Evolutionary conservation across 2,113 vertebrate species (phyloP), one percentile per base, ranked within the genome.

Genomic region (Copsychus sechellarum): DNA sequence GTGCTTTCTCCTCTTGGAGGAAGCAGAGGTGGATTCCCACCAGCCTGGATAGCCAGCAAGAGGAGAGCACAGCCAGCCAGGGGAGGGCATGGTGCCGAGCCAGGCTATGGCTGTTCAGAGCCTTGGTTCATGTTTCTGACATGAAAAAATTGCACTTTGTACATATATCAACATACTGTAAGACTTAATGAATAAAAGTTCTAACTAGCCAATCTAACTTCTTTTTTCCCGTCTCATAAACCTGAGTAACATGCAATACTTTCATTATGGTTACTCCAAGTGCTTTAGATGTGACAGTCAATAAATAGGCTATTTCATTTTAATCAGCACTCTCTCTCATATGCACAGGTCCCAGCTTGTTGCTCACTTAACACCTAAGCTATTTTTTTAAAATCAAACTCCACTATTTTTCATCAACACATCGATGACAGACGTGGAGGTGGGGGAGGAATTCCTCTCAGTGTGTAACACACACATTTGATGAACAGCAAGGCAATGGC

Each of bases 361-460:
- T 87, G 71, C 88, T 95, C 71, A 47, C 71, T 93, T 92, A 92
- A 81, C 54, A 89, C 62, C 48, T 72, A 60, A 45, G 20, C 7
- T 76, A 5, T 57, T 79, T 82, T 80, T 76, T 42, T 0, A 6
- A 81, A 87, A 45, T 72, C 40, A 36, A 80, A 64, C 38, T 86
- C 51, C 28, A 33, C 11, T n/a, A 60, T 67, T 93, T 93, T 95
- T 83, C 82, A 93, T 88, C 82, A 93, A 43, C 64, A 9, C 33
- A 5, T 9, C 8, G 71, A 82, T 86, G 88, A 94, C 72, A 96
- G 88, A 92, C 45, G 8, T 4, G 31, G 29, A 62, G 70, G 23
- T 74, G 43, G 25, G 50, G 40, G 26, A 81, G 72, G 50, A 66
- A 78, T 66, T 58, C 56, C 36, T 56, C 62, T 22, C 31, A 43